Evolutionary conservation across 2,888 invertebrate genomes (phyloP), one percentile per base, ranked within the genome.

Genomic region (Oegoconia quadripuncta): DNA sequence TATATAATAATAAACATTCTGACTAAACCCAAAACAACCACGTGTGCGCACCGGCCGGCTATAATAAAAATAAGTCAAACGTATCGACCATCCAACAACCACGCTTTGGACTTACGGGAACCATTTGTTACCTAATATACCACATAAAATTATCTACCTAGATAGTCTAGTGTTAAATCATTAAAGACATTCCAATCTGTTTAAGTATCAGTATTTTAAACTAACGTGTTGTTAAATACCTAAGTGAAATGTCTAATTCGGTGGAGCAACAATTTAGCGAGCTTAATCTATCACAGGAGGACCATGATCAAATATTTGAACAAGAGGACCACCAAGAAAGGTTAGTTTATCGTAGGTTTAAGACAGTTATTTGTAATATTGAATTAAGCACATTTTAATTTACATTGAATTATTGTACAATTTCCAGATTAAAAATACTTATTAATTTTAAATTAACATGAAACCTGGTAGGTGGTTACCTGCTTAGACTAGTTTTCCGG

Each of bases 301-400:
- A 92, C 73, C 91, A 91, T 59, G 92, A 93, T 81, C 92, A 93
- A 82, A 91, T 91, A 64, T 93, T 92, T 75, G 93, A 92, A 74
- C 91, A 89, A 47, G 91, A 91, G 55, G 91, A 91, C 57, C 73
- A 68, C 37, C 87, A 77, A 55, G 89, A 90, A 57, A 90, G 90
- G 91, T 91, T 76, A 75, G 88, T 74, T 37, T 2, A 35, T 22
- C 23, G 7, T 9, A 22, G 3, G 2, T 5, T 22, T 3, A 9
- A 9, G 22, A 22, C 22, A 2, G 2, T n/a, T n/a, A n/a, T n/a
- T n/a, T n/a, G n/a, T n/a, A n/a, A n/a, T n/a, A n/a, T n/a, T n/a
- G n/a, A n/a, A n/a, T n/a, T n/a, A n/a, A n/a, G n/a, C n/a, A n/a
- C n/a, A n/a, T n/a, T n/a, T n/a, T n/a, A n/a, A n/a, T n/a, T n/a